A percentile compares a stretch with the other conserved stretches of the same genome.
These are phyloP conservation scores for Potorous gilbertii DNA, from an alignment of 2,797 vertebrate species.

Conservation along the genomic window DNA sequence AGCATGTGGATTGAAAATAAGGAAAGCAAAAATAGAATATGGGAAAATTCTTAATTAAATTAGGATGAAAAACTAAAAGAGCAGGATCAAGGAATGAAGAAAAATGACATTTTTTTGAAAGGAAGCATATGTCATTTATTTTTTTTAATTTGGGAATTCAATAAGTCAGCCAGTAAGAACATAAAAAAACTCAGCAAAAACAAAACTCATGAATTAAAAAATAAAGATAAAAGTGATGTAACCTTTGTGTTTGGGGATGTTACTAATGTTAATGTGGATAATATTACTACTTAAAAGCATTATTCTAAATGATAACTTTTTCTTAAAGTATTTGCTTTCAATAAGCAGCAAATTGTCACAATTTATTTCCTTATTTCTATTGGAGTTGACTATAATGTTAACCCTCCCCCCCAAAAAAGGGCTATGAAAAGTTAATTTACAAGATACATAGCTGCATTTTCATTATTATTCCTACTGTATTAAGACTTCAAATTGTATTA, in stretches of 20 bases:
- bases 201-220: not conserved
- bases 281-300: not conserved
- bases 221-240: not conserved
- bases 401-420: not conserved
- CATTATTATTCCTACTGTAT: not conserved
- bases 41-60: constrained; percentile 62
- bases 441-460: not conserved
- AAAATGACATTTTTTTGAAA: not conserved
- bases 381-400: not conserved
- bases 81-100: not conserved
- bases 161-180: not conserved
- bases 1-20: constrained; percentile 42
- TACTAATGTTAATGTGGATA: not conserved
- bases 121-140: not conserved
- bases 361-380: constrained; percentile 28
- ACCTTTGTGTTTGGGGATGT: not conserved
- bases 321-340: constrained; percentile 33
- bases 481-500: constrained; percentile 1
- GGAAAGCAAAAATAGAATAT: constrained; percentile 59
- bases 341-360: not conserved
- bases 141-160: constrained; percentile 46
- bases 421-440: constrained; percentile 12
- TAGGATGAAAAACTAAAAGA: not conserved
- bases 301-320: constrained; percentile 4
- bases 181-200: constrained; percentile 9